Base-by-base conservation (phyloP, 2,797 vertebrate species). In the Eremophila alpestris region DNA sequence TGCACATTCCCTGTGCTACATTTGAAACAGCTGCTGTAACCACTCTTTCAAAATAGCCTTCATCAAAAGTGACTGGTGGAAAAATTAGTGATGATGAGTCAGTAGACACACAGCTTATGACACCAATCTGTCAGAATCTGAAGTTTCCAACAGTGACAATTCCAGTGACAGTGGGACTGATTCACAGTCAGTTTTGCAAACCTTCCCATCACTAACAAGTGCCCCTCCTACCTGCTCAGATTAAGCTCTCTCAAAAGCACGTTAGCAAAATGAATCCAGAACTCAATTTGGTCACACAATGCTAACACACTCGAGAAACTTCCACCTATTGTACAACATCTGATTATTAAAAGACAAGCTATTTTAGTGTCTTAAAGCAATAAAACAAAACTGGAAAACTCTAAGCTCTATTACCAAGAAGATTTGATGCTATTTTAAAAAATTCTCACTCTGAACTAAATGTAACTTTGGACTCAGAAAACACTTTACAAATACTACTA, bases 81-180 rank as follows among this genome's bases (percentile, higher is more conserved):
- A 94, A 93, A 92, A 79, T 74, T 74, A 89, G 54, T 26, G 32
- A 63, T 0, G 10, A 82, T 92, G 87, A 96, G 52, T 92, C 89
- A 94, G 87, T 52, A 92, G 78, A 89, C 46, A 68, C 46, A 40
- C 17, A 89, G 49, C 71, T 91, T 89, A 80, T 77, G 81, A 96
- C 89, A 93, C 82, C 11, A 4, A 87, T 94, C 91, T 89, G 93
- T 85, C 92, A 95, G 68, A 92, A 83, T n/a, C 32, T 56, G 59
- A 84, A 80, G 49, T 46, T 65, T 87, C 78, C 71, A 87, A 43
- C 46, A 36, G 65, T 32, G 54, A 65, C 77, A 88, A 77, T 74
- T 56, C 52, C 38, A 36, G 54, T n/a, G 71, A 77, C 69, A 69
- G 41, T 24, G 30, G 22, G 30, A 71, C 52, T 87, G 78, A 92